Evolutionary conservation across 1,140 invertebrate species (phyloP).

Genomic region (Bombus terrestris): DNA sequence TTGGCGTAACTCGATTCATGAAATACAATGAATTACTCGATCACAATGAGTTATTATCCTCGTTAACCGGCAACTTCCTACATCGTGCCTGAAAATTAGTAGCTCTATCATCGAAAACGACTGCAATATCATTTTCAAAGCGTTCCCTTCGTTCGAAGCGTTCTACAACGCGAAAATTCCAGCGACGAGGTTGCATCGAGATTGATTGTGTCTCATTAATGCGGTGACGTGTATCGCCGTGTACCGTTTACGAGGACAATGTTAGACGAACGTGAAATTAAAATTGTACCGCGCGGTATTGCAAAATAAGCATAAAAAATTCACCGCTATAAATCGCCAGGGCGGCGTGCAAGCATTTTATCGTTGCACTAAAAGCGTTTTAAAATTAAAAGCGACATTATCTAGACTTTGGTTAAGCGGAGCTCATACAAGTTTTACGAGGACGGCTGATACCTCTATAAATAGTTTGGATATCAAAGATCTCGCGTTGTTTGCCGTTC

Average conservation of each 20-base stretch:
- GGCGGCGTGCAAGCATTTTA: conserved; percentile 33
- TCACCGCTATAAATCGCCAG: conserved; percentile 21
- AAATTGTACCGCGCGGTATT: conserved; percentile 12
- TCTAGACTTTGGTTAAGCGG: conserved; percentile 46
- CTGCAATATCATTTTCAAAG: not conserved
- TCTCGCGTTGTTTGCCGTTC: conserved; percentile 50
- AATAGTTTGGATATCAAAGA: conserved; percentile 63
- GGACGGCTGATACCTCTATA: conserved; percentile 50
- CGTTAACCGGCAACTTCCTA: not conserved
- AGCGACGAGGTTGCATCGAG: not conserved
- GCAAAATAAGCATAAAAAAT: conserved; percentile 30
- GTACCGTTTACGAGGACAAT: not conserved
- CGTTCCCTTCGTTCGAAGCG: not conserved
- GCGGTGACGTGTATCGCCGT: not conserved
- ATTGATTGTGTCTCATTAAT: conserved; percentile 23
- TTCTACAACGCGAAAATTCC: not conserved
- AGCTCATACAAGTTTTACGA: conserved; percentile 63
- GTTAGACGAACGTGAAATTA: conserved; percentile 17
- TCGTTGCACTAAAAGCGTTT: conserved; percentile 45
- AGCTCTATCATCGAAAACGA: not conserved
- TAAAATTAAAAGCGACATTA: conserved; percentile 63
- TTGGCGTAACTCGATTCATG: not conserved
- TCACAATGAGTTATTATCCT: conserved; percentile 1
- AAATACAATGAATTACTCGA: conserved; percentile 14
- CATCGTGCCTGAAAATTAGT: not conserved